These are phyloP conservation scores for Hepsetus odoe DNA, from an alignment of 2,113 vertebrate genomes.

Conservation along the genomic window DNA sequence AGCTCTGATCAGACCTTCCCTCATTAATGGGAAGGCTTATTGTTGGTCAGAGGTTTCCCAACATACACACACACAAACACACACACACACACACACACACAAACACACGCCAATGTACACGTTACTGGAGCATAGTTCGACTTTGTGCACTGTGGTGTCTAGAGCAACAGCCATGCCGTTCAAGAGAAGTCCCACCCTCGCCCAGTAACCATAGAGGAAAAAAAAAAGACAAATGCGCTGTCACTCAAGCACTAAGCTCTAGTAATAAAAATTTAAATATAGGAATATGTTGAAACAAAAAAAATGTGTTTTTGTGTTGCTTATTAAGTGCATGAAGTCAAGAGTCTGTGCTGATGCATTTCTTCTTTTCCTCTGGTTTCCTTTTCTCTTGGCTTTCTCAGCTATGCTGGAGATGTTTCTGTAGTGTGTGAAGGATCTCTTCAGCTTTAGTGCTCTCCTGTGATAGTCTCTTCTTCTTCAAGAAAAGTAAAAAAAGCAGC, in stretches of 20 bases:
- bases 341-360: conserved; percentile 82
- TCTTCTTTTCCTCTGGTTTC: conserved; percentile 77
- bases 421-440: conserved; percentile 58
- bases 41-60: conserved; percentile 51
- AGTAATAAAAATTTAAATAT: conserved; percentile 65
- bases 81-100: conserved; percentile 63
- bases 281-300: conserved; percentile 71
- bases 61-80: conserved; percentile 24
- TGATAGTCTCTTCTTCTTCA: conserved; percentile 55
- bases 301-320: conserved; percentile 83
- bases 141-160: conserved; percentile 58
- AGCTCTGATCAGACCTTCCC: not conserved
- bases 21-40: conserved; percentile 33
- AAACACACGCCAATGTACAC: conserved; percentile 52
- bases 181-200: conserved; percentile 53
- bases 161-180: conserved; percentile 50
- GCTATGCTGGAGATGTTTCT: conserved; percentile 54
- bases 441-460: conserved; percentile 59
- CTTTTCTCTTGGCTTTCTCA: conserved; percentile 82
- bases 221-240: conserved; percentile 25
- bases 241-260: conserved; percentile 52
- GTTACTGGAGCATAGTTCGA: conserved; percentile 57
- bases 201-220: conserved; percentile 45
- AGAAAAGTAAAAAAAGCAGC: conserved; percentile 46
- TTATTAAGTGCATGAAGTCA: conserved; percentile 98